Evolutionary conservation across 2,113 vertebrate genomes (phyloP).

Genomic region (Pavo muticus): DNA sequence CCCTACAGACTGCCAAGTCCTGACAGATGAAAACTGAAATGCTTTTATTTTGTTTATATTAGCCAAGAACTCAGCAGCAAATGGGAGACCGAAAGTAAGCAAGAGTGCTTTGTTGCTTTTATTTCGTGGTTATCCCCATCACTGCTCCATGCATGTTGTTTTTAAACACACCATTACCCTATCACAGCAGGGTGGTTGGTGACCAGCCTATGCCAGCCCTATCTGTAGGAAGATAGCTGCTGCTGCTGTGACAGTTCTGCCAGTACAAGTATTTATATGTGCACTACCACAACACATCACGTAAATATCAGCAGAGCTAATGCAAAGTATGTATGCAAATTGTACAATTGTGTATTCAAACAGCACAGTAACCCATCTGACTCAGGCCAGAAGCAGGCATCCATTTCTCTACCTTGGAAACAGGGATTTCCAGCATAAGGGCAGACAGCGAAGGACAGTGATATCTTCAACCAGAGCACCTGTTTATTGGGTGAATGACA

Average conservation of each 20-base stretch:
- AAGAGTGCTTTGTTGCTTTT: neutral
- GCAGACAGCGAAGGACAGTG: neutral
- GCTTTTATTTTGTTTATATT: constrained; percentile 15
- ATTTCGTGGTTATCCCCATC: neutral
- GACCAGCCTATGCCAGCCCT: neutral
- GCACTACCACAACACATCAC: neutral
- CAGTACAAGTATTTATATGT: neutral
- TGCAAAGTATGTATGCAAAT: neutral
- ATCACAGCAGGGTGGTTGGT: neutral
- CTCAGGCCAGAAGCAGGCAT: neutral
- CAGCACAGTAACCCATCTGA: rapidly evolving
- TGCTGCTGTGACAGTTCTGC: neutral
- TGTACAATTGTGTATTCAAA: neutral
- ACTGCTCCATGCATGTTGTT: neutral
- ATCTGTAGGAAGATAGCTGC: neutral
- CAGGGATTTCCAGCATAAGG: neutral
- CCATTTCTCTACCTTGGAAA: neutral
- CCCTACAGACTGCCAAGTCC: neutral
- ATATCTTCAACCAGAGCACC: neutral
- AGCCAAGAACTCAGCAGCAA: neutral
- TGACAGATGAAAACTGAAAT: neutral
- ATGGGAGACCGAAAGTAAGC: neutral
- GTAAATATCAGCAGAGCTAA: neutral
- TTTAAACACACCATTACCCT: neutral
- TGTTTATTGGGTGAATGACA: neutral